Evolutionary conservation across 1,140 invertebrate genomes (phyloP).

Genomic region (Tetranychus cinnabarinus): DNA sequence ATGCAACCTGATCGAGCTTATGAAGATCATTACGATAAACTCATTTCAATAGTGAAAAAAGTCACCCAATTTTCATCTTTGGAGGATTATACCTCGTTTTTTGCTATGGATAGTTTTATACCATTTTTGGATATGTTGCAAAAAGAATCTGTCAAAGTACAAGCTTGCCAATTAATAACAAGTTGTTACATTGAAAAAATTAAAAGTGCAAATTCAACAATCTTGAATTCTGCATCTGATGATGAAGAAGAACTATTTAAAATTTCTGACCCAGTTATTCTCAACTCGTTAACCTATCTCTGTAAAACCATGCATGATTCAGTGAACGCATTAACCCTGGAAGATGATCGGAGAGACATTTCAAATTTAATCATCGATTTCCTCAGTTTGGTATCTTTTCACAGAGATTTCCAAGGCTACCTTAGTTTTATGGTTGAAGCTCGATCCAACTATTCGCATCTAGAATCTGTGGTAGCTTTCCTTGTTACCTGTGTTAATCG

Average conservation of each 20-base stretch:
- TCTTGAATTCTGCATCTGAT: neutral
- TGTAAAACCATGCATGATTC: slow-evolving; percentile 72
- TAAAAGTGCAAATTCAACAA: neutral
- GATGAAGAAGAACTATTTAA: slow-evolving; percentile 6
- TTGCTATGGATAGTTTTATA: slow-evolving; percentile 64
- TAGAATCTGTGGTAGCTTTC: slow-evolving; percentile 46
- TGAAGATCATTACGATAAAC: slow-evolving; percentile 48
- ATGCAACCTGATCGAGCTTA: slow-evolving; percentile 38
- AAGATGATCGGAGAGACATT: slow-evolving; percentile 70
- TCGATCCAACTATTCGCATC: slow-evolving; percentile 58
- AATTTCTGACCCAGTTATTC: slow-evolving; percentile 56
- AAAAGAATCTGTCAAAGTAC: slow-evolving; percentile 49
- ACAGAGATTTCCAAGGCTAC: slow-evolving; percentile 41
- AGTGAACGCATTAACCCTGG: slow-evolving; percentile 70
- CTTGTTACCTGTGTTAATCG: slow-evolving; percentile 44
- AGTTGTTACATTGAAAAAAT: slow-evolving; percentile 30
- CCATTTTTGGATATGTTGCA: slow-evolving; percentile 71
- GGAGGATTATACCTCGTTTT: slow-evolving; percentile 41
- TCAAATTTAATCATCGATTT: slow-evolving; percentile 54
- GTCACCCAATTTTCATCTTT: slow-evolving; percentile 33
- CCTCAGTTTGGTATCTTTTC: slow-evolving; percentile 51
- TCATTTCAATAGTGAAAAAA: slow-evolving; percentile 49
- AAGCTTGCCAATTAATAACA: slow-evolving; percentile 58
- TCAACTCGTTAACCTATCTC: slow-evolving; percentile 59
- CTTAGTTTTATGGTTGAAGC: slow-evolving; percentile 80